These are phyloP conservation scores for Tachina fera DNA, from an alignment of 2,888 invertebrate genomes.

Conservation along the genomic window DNA sequence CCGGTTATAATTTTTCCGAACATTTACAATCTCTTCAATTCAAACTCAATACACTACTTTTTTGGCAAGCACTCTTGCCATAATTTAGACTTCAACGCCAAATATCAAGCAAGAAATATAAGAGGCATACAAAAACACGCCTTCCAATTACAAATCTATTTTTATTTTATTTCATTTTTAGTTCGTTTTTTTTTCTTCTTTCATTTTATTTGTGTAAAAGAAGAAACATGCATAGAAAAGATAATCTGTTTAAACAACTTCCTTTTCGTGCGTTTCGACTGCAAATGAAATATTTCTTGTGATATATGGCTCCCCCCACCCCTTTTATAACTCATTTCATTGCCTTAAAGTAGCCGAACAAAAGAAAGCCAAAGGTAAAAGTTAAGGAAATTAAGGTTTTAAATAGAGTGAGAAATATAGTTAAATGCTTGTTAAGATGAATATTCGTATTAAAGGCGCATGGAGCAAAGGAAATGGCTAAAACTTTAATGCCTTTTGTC, in stretches of 20 bases:
- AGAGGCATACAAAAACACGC: constrained; percentile 75
- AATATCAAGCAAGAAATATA: constrained; percentile 66
- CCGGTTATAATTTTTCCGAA: constrained; percentile 68
- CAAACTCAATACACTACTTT: constrained; percentile 49
- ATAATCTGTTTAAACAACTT: constrained; percentile 82
- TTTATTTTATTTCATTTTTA: constrained; percentile 64
- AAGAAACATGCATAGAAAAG: constrained; percentile 72
- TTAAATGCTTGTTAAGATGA: constrained; percentile 47
- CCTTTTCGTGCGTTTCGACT: constrained; percentile 78
- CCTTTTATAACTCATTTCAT: constrained; percentile 10
- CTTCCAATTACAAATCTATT: constrained; percentile 82
- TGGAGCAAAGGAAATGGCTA: constrained; percentile 24
- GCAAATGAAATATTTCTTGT: constrained; percentile 64
- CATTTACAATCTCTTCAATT: constrained; percentile 54
- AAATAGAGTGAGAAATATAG: constrained; percentile 35
- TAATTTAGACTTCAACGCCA: constrained; percentile 74
- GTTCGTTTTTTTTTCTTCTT: constrained; percentile 9
- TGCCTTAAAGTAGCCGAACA: constrained; percentile 49
- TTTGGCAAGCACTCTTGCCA: constrained; percentile 65
- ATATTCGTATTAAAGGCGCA: constrained; percentile 39
- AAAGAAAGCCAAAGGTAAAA: constrained; percentile 63
- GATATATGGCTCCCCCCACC: constrained; percentile 63
- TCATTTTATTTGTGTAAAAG: background rate
- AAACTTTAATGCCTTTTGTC: constrained; percentile 38
- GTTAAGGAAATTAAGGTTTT: constrained; percentile 51